Base-by-base conservation (phyloP, 2,888 invertebrate genomes). In the Piscicola geometra region DNA sequence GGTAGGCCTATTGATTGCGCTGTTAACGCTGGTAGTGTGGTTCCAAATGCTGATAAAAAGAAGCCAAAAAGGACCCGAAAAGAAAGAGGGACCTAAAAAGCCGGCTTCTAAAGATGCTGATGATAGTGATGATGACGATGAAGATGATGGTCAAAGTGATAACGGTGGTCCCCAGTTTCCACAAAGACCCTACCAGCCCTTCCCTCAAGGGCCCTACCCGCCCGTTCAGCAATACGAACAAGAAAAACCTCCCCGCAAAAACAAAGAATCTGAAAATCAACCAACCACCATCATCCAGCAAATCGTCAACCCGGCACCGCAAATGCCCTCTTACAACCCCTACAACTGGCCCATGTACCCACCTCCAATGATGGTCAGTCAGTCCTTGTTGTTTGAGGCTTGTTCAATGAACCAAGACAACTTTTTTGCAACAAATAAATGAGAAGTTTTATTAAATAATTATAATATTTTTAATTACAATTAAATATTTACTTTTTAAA, bases 261-360 rank as follows among this genome's bases (percentile, higher is more conserved):
- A 9, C 50, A 47, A 21, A 47, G 21, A 47, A 47, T 21, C 50
- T 47, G 60, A 21, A 56, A 25, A 25, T 5, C n/a, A 3, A 3
- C 60, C 60, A 5, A 56, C 60, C 60, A 56, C 60, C 21, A 56
- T 56, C 21, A 56, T 56, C 60, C 60, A 56, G 25, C 60, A 56
- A n/a, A 56, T 56, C n/a, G 25, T 25, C 12, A n/a, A n/a, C 5
- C 60, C 60, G 3, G 21, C 9, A 41, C 41, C 41, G 15, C 41
- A 41, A 15, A 41, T 41, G 41, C 41, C 41, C 41, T n/a, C n/a
- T n/a, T n/a, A n/a, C n/a, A n/a, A n/a, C n/a, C n/a, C n/a, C n/a
- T n/a, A n/a, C n/a, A n/a, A n/a, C n/a, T n/a, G n/a, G n/a, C n/a
- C n/a, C n/a, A n/a, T n/a, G n/a, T n/a, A n/a, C n/a, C n/a, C n/a